Base-by-base conservation (phyloP, 2,113 vertebrate genomes). In the Calidris pygmaea region DNA sequence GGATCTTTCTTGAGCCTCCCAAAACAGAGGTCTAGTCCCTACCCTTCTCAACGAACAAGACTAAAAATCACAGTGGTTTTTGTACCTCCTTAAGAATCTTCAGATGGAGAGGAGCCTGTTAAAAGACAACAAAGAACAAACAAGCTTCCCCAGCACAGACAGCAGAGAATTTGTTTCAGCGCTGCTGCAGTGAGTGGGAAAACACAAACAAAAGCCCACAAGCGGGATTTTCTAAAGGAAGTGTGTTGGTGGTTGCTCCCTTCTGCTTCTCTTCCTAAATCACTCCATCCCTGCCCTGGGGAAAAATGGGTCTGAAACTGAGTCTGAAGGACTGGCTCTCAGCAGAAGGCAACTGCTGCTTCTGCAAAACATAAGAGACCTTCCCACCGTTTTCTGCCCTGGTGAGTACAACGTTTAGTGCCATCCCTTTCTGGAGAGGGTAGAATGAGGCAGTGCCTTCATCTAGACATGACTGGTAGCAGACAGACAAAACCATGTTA, bases 181-280 rank as follows among this genome's bases (percentile, higher is more conserved):
- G 37, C 20, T 81, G 37, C 29, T 74, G 60, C 79, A 90, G 5
- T 12, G 43, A 94, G 85, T 22, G 76, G 47, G 65, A 83, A 90
- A 94, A 41, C 74, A 90, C 72, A 95, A 91, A 92, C 72, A 90
- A 72, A 87, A 89, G 77, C 56, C 65, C 66, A 39, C 77, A 72
- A 60, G 43, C 4, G 34, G 34, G 56, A 94, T 65, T 89, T 92
- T 85, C 80, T 81, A 78, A 65, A 91, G 73, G 73, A 87, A 89
- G 23, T 2, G 3, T 24, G 20, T 32, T 87, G 56, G 80, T 29
- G 65, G 65, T 74, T 91, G 73, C 29, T 75, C 34, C 30, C 41
- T 92, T 76, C 72, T 37, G 50, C 37, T 62, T 45, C 59, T 89
- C 58, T 48, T 45, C 58, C 53, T 45, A 32, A 65, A 29, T 58